Conservation (phyloP, 2,888 invertebrate species). For the Sminthurinus aureus region DNA sequence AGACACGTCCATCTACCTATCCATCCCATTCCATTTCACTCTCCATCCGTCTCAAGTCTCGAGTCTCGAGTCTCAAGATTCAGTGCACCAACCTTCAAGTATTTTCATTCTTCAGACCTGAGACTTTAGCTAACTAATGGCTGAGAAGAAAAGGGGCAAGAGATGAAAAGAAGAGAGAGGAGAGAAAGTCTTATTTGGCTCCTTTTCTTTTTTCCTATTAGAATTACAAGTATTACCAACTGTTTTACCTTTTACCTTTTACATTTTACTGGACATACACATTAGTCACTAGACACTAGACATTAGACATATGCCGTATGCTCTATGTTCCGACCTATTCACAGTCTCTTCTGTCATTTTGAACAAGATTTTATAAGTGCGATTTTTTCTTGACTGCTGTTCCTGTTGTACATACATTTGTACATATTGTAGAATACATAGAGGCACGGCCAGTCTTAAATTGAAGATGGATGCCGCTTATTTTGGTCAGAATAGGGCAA, state of each 20-base stretch:
- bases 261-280: not conserved
- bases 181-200: not conserved
- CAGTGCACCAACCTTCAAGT: not conserved
- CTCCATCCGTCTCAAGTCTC: too few relatives aligned
- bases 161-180: not conserved
- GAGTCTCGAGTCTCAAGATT: too few relatives aligned
- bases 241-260: not conserved
- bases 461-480: not conserved
- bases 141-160: not conserved
- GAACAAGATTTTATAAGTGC: too few relatives aligned
- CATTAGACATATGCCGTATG: not conserved
- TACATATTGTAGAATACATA: not conserved
- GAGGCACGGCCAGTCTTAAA: not conserved
- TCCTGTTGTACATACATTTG: not conserved
- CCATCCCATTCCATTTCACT: too few relatives aligned
- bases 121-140: conserved; percentile 13
- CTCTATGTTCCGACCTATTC: too few relatives aligned
- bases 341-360: too few relatives aligned
- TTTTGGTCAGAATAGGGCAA: too few relatives aligned
- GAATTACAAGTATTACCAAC: not conserved
- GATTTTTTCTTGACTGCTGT: not conserved
- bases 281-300: not conserved
- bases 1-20: too few relatives aligned
- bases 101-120: conserved; percentile 2
- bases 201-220: conserved; percentile 4